These are phyloP conservation scores for Ptilonorhynchus violaceus DNA, from an alignment of 2,113 vertebrate genomes.

Conservation along the genomic window DNA sequence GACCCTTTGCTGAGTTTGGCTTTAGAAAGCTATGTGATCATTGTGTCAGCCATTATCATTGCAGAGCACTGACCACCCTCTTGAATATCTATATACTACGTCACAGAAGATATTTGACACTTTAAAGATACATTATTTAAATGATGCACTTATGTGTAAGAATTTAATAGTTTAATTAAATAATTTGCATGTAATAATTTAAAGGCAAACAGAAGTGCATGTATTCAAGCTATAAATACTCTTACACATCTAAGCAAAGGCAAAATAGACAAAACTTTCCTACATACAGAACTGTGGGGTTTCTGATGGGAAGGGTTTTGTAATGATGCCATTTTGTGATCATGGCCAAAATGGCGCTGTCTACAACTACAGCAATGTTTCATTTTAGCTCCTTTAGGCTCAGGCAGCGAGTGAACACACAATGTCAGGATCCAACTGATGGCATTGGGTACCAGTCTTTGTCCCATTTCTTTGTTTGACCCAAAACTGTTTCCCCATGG, in stretches of 20 bases:
- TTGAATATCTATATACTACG: no score
- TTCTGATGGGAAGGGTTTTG: neutral
- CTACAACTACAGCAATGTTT: neutral
- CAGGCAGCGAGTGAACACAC: neutral
- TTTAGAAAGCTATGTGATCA: neutral
- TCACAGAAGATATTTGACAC: neutral
- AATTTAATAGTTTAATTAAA: no score
- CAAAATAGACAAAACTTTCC: neutral
- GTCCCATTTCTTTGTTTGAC: neutral
- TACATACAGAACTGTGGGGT: neutral
- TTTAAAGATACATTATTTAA: neutral
- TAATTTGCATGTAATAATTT: neutral
- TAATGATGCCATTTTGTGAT: slow-evolving; percentile 11
- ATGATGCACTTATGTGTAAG: no score
- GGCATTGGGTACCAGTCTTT: fast-evolving
- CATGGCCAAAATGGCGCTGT: neutral
- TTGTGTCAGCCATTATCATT: neutral
- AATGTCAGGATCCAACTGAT: neutral
- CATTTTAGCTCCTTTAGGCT: neutral
- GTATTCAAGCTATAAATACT: neutral
- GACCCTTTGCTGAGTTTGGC: neutral
- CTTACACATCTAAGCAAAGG: neutral
- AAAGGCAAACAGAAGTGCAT: neutral
- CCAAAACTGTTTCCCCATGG: neutral
- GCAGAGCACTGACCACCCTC: neutral